phyloP scores from a whole-genome alignment of 1,140 invertebrate genomes.

The Mycetomoellerius zeteki region DNA sequence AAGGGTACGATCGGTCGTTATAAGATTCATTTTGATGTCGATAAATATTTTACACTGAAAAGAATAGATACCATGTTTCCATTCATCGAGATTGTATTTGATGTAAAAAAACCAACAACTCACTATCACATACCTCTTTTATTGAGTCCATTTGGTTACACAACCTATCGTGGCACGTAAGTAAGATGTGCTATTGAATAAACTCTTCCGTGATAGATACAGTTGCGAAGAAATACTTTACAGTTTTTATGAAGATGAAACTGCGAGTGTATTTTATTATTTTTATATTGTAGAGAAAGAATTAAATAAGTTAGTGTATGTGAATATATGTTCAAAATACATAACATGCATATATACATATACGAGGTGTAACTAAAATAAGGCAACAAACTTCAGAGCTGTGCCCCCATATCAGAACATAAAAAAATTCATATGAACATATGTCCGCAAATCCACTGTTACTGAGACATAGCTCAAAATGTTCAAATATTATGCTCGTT shows the following conservation, averaged over 20 bases:
- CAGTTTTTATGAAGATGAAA: neutral
- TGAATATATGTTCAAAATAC: too few relatives aligned
- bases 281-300: neutral
- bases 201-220: neutral
- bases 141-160: slow-evolving; percentile 93
- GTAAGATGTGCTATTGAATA: slow-evolving; percentile 57
- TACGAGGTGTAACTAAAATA: too few relatives aligned
- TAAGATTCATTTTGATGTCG: slow-evolving; percentile 92
- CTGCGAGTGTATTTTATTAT: neutral
- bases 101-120: slow-evolving; percentile 89
- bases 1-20: slow-evolving; percentile 90
- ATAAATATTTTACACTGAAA: slow-evolving; percentile 90
- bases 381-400: too few relatives aligned
- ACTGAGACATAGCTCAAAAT: too few relatives aligned
- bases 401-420: too few relatives aligned
- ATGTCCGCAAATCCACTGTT: too few relatives aligned
- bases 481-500: too few relatives aligned
- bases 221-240: neutral
- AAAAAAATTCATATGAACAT: too few relatives aligned
- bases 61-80: slow-evolving; percentile 91
- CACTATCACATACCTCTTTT: slow-evolving; percentile 94
- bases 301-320: too few relatives aligned
- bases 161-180: slow-evolving; percentile 91
- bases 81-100: slow-evolving; percentile 93
- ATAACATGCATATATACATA: too few relatives aligned